phyloP scores from a whole-genome alignment of 2,113 vertebrate genomes.

The Manacus vitellinus region DNA sequence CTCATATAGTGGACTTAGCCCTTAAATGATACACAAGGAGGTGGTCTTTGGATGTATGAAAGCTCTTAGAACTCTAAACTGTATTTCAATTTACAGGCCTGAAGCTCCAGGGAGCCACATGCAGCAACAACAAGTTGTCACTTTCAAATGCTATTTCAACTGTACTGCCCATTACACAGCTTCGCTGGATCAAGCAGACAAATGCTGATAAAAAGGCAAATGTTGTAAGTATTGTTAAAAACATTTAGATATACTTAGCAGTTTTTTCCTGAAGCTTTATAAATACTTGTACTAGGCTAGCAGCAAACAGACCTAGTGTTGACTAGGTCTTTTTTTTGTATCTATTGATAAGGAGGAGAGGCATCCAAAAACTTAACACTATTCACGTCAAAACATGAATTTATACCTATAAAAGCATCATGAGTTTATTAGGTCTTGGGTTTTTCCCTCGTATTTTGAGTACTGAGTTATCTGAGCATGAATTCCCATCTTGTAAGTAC shows the following conservation, averaged over 20 bases:
- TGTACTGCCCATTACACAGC: conserved; percentile 91
- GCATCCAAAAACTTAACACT: neutral
- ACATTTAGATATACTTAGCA: too few species aligned
- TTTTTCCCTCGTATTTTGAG: neutral
- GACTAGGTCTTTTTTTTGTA: neutral
- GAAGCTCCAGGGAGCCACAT: conserved; percentile 93
- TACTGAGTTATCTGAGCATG: neutral
- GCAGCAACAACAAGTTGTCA: conserved; percentile 93
- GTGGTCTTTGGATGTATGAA: neutral
- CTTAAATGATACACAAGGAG: neutral
- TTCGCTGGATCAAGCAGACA: conserved; percentile 92
- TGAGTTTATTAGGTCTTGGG: neutral
- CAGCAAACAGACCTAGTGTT: neutral
- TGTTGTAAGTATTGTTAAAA: conserved; percentile 77
- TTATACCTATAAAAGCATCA: neutral
- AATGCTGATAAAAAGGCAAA: conserved; percentile 86
- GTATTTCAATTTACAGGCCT: conserved; percentile 71
- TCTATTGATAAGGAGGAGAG: neutral
- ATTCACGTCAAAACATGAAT: neutral
- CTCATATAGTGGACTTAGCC: neutral
- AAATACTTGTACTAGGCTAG: neutral
- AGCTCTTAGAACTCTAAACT: neutral
- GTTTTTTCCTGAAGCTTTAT: neutral
- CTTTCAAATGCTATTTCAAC: conserved; percentile 94
- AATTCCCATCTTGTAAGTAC: neutral